phyloP scores from a whole-genome alignment of 2,888 invertebrate genomes.

The Agrypnus murinus region DNA sequence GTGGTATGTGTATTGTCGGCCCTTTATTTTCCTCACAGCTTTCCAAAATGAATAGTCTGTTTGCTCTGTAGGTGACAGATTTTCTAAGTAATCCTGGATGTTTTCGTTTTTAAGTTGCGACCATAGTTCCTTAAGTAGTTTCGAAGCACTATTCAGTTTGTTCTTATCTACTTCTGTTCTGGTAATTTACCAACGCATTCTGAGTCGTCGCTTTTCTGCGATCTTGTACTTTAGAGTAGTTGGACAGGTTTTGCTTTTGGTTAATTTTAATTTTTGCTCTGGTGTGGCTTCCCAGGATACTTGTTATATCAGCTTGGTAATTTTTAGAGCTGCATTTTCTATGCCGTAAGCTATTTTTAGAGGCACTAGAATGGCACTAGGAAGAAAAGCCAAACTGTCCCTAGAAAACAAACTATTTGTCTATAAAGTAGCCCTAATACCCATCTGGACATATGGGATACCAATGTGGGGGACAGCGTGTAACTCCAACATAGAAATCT shows the following conservation, averaged over 20 bases:
- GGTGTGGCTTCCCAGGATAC: constrained; percentile 28
- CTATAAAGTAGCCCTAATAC: too few species aligned
- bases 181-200: constrained; percentile 34
- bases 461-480: too few species aligned
- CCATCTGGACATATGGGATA: too few species aligned
- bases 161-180: constrained; percentile 41
- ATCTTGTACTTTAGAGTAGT: constrained; percentile 36
- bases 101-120: constrained; percentile 33
- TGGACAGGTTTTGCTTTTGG: neutral
- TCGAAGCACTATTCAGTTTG: constrained; percentile 22
- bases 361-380: neutral
- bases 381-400: too few species aligned
- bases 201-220: constrained; percentile 24
- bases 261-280: neutral
- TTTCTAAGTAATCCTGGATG: constrained; percentile 34
- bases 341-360: constrained; percentile 24
- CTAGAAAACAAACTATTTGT: too few species aligned
- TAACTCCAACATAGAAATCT: too few species aligned
- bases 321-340: constrained; percentile 9
- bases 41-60: constrained; percentile 57
- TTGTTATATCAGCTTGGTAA: constrained; percentile 23
- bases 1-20: constrained; percentile 41
- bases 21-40: constrained; percentile 51
- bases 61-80: constrained; percentile 21
- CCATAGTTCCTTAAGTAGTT: constrained; percentile 31